Base-by-base conservation (phyloP, 2,888 invertebrate genomes). In the Drosophila quasianomalipes region DNA sequence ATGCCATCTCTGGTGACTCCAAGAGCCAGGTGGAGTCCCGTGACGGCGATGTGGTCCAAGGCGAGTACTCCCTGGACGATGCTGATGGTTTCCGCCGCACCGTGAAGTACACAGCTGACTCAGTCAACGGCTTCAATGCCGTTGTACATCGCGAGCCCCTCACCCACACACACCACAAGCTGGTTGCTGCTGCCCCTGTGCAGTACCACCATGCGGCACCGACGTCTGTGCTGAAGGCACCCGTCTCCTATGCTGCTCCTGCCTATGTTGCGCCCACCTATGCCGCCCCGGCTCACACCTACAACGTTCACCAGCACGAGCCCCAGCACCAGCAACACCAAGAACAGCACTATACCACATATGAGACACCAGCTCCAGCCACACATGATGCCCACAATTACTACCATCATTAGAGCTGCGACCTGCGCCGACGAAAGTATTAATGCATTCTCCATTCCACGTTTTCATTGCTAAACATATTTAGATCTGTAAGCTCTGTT, bases 21-120 rank as follows among this genome's bases (percentile, higher is more conserved):
- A 93, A 93, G 83, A 93, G 91, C 73, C 93, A 93, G 75, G 85
- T 85, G 30, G 93, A 93, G 81, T 80, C 85, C 22, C 92, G 93
- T 37, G 92, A 93, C 54, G 93, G 93, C 49, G 93, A 93, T 83
- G 90, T 93, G 37, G 93, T 93, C 9, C 92, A 92, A 65, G 93
- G 93, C 52, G 93, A 93, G 85, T 93, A 93, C 81, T 93, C 93
- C 0, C 70, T 93, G 67, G 83, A 91, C 39, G 93, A 93, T 82
- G 91, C 93, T 69, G 93, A 93, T 86, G 93, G 93, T 41, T 91
- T 90, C 76, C 91, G 92, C 66, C 91, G 93, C 55, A 93, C 89
- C 26, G 93, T 93, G 16, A 92, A 93, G 70, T 93, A 93, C 75
- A 92, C 93, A 4, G 93, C 93, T 28, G 93, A 93, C 77, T 90